phyloP scores from a whole-genome alignment of 2,797 vertebrate species.

The Scolopax bukidnonensis region DNA sequence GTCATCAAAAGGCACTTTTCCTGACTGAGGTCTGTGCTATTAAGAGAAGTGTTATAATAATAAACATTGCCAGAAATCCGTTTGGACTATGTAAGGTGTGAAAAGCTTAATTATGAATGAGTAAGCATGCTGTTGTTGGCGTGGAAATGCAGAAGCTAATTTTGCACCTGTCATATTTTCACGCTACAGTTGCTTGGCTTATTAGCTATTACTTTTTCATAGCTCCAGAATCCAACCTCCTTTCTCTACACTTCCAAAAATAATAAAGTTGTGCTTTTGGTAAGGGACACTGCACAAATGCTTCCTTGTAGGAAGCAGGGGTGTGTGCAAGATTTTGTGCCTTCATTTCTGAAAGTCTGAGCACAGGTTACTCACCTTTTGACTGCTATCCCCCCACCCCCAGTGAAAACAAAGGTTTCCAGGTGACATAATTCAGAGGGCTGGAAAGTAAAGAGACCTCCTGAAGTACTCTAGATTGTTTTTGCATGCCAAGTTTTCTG shows the following conservation, averaged over 20 bases:
- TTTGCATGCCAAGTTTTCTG: neutral
- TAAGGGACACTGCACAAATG: neutral
- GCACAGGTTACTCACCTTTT: neutral
- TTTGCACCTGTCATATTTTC: conserved; percentile 49
- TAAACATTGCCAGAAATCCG: neutral
- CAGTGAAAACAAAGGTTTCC: neutral
- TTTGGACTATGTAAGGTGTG: neutral
- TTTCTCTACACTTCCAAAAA: neutral
- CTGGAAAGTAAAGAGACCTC: neutral
- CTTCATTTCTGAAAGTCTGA: neutral
- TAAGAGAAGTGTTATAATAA: neutral
- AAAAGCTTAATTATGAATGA: conserved; percentile 53
- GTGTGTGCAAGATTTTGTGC: neutral
- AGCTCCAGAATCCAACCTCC: neutral
- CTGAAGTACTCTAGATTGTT: rapidly evolving
- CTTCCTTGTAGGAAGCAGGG: neutral
- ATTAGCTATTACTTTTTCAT: conserved; percentile 24
- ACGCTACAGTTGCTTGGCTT: conserved; percentile 10
- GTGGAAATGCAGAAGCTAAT: conserved; percentile 35
- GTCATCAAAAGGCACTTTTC: neutral
- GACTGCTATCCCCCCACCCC: neutral
- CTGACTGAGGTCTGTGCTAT: neutral
- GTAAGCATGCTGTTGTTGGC: neutral
- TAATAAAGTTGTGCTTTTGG: neutral
- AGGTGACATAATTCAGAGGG: neutral